Base-by-base conservation (phyloP, 2,888 invertebrate genomes). In the Leucoma salicis region DNA sequence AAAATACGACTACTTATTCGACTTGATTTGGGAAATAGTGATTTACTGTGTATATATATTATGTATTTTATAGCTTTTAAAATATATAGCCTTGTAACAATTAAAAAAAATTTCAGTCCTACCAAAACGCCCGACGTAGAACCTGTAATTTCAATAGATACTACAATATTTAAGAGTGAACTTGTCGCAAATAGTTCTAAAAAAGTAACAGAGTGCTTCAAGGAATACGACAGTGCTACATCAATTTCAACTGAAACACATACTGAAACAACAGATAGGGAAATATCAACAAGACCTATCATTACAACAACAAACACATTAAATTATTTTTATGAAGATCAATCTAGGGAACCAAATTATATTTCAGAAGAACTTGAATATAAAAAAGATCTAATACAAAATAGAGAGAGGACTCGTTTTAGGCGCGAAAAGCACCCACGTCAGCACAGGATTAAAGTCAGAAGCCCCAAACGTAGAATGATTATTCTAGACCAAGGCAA, bases 381-480 rank as follows among this genome's bases (percentile, higher is more conserved):
- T 43, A 62, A 53, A 39, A 55, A 12, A 53, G 34, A 47, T 3
- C 44, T 52, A 24, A 40, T 10, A 10, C 39, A 8, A 39, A 29
- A 36, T 18, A 64, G 56, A 44, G 76, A 78, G 13, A 63, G 52
- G 47, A 51, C 66, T 21, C 57, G 64, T 0, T 14, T 45, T 10
- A 66, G 67, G 34, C 59, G 69, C 35, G 78, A 82, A 1, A 82
- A 72, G 43, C 42, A 70, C 42, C 69, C 69, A 0, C 66, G 69
- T 7, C 77, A 78, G 46, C 86, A 86, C 42, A 71, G 83, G 13
- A 65, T 79, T 4, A 83, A 83, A 72, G 82, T 87, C 0, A 72
- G 86, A 46, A 87, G 83, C 55, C 85, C 83, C 1, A 85, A 72
- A 53, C 71, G 80, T 2, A 70, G 70, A 25, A 46, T 64, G 2